phyloP scores from a whole-genome alignment of 2,113 vertebrate genomes.

The Pygoscelis antarcticus region DNA sequence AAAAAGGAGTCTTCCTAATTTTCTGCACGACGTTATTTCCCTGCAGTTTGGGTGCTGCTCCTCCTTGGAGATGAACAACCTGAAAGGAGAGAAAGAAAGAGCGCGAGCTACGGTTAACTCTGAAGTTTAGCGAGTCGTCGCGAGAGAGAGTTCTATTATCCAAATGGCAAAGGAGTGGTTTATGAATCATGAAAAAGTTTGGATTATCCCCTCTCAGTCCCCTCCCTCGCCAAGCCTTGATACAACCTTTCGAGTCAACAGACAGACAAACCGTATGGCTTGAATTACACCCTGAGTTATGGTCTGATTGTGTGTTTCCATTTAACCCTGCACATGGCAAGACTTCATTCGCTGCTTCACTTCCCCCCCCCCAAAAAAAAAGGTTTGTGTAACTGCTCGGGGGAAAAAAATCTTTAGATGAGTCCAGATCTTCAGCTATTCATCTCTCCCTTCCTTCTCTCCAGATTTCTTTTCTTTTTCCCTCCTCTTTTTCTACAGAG shows the following conservation, averaged over 20 bases:
- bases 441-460: not conserved
- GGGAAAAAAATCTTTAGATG: not conserved
- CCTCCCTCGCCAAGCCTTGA: slow-evolving; percentile 8
- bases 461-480: not conserved
- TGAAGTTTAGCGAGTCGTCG: not conserved
- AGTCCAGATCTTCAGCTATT: not conserved
- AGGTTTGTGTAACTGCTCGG: not conserved
- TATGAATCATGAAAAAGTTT: slow-evolving; percentile 24
- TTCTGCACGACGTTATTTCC: not conserved
- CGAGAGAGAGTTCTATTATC: not conserved
- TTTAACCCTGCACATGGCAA: slow-evolving; percentile 51
- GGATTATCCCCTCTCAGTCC: slow-evolving; percentile 26
- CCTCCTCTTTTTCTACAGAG: not conserved
- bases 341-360: not conserved
- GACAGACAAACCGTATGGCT: slow-evolving; percentile 68
- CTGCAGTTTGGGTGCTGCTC: not conserved
- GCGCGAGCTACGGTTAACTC: not conserved
- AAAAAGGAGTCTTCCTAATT: not conserved
- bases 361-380: not conserved
- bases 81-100: slow-evolving; percentile 23
- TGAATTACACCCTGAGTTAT: slow-evolving; percentile 60
- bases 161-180: slow-evolving; percentile 70
- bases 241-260: slow-evolving; percentile 34
- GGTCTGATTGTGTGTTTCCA: slow-evolving; percentile 61
- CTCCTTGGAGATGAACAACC: slow-evolving; percentile 7